phyloP scores from a whole-genome alignment of 2,888 invertebrate genomes.

The Anoncus sp. region DNA sequence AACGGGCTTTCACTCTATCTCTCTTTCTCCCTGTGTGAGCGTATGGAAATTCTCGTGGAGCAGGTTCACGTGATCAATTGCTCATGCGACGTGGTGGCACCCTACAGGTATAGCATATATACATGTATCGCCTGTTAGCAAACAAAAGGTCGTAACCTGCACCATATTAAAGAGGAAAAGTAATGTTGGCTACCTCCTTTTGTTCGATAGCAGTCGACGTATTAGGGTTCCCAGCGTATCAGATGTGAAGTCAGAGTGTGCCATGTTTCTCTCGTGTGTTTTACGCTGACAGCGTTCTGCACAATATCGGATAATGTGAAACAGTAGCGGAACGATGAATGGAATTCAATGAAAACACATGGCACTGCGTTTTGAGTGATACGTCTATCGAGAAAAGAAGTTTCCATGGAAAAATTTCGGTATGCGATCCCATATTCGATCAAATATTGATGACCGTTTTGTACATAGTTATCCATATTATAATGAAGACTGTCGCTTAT shows the following conservation, averaged over 20 bases:
- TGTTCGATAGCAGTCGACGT: conserved; percentile 18
- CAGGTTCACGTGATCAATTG: conserved; percentile 63
- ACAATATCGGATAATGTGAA: conserved; percentile 26
- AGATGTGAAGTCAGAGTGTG: conserved; percentile 16
- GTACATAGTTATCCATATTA: too few species aligned
- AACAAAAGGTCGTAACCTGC: neutral
- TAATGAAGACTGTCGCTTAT: too few species aligned
- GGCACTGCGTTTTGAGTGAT: too few species aligned
- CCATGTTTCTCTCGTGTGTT: conserved; percentile 13
- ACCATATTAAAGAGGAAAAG: conserved; percentile 9
- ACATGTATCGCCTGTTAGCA: conserved; percentile 8
- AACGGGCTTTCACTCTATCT: conserved; percentile 17
- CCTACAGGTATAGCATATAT: conserved; percentile 20
- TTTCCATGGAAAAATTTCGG: too few species aligned
- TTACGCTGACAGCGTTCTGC: conserved; percentile 19
- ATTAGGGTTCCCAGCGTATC: conserved; percentile 12
- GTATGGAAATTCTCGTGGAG: conserved; percentile 61
- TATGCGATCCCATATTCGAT: too few species aligned
- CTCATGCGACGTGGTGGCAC: conserved; percentile 47
- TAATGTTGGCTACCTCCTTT: conserved; percentile 6
- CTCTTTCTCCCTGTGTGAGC: conserved; percentile 21
- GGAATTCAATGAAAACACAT: too few species aligned
- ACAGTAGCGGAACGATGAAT: too few species aligned
- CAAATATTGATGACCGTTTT: too few species aligned
- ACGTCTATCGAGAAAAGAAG: too few species aligned